These are phyloP conservation scores for Hydrophis major DNA, from an alignment of 2,797 vertebrate species.

Conservation along the genomic window DNA sequence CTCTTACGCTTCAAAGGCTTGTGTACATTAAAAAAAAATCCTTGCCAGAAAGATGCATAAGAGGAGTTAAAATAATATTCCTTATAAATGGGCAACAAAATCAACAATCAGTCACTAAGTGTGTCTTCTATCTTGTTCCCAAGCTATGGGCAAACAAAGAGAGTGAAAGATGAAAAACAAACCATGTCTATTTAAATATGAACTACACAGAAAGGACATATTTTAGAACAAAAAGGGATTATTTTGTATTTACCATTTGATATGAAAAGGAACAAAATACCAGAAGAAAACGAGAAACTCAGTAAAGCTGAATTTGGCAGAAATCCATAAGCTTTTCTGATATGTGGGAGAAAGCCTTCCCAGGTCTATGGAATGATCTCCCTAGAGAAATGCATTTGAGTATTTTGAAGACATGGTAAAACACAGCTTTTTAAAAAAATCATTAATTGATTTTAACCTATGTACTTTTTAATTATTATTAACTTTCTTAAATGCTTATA, in stretches of 20 bases:
- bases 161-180: not conserved
- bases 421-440: not conserved
- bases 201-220: not conserved
- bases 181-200: not conserved
- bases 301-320: not conserved
- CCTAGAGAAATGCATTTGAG: not conserved
- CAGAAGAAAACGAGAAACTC: not conserved
- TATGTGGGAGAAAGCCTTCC: not conserved
- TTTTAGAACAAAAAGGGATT: not conserved
- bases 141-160: not conserved
- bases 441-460: not conserved
- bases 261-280: not conserved
- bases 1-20: not conserved
- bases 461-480: not conserved
- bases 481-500: not conserved
- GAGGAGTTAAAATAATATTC: not conserved
- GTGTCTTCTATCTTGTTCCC: not conserved
- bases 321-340: not conserved
- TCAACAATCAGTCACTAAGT: not conserved
- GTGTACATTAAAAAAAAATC: not conserved
- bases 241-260: not conserved
- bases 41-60: not conserved
- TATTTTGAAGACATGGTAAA: not conserved
- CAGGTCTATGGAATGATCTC: not conserved
- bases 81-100: not conserved